Conservation (phyloP, 2,797 vertebrate genomes). For the Artibeus lituratus region DNA sequence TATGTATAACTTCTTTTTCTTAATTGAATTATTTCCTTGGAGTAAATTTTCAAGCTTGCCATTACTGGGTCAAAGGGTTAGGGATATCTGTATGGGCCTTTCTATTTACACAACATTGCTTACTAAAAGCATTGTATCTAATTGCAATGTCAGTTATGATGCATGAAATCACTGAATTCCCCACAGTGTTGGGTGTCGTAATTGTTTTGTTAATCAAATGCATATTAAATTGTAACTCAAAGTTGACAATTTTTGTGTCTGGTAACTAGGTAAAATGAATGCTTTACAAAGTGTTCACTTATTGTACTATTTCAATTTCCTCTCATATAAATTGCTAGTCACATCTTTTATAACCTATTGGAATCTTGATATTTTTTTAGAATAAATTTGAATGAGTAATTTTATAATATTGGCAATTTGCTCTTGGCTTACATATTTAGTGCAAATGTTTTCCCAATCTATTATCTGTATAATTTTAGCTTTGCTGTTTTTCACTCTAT, state of each 20-base stretch:
- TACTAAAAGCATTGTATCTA: neutral
- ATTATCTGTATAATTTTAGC: slow-evolving; percentile 33
- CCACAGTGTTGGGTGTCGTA: neutral
- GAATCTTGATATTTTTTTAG: neutral
- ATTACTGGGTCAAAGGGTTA: neutral
- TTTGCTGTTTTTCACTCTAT: slow-evolving; percentile 1
- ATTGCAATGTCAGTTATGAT: neutral
- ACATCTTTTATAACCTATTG: slow-evolving; percentile 9
- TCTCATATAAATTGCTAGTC: slow-evolving; percentile 13
- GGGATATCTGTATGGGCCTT: neutral
- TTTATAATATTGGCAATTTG: neutral
- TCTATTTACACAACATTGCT: neutral
- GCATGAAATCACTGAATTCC: neutral
- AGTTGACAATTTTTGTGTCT: neutral
- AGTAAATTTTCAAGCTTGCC: neutral
- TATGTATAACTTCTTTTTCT: neutral
- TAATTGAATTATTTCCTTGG: neutral
- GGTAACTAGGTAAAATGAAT: slow-evolving; percentile 17
- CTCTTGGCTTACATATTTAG: neutral
- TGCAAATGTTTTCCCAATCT: neutral
- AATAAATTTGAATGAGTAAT: slow-evolving; percentile 42
- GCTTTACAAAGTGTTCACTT: neutral
- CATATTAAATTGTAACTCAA: neutral
- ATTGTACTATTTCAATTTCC: neutral
- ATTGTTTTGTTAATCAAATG: slow-evolving; percentile 12